phyloP scores from a whole-genome alignment of 2,797 vertebrate genomes.

The Eutrigla gurnardus region DNA sequence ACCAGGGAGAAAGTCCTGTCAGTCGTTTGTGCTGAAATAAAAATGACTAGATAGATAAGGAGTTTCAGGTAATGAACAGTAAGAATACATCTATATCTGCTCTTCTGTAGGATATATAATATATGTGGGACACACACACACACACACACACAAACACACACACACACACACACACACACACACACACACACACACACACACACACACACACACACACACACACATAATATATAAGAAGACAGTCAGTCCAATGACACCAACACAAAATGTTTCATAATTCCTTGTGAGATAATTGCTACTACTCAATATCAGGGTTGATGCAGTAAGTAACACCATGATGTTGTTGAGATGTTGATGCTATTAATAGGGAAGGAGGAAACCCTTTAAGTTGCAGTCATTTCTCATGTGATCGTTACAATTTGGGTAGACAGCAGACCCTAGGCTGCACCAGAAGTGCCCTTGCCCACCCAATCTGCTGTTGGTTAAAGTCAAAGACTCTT shows the following conservation, averaged over 20 bases:
- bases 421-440: slow-evolving; percentile 14
- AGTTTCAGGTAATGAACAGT: slow-evolving; percentile 1
- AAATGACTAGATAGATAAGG: slow-evolving; percentile 6
- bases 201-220: too few species aligned
- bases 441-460: slow-evolving; percentile 49
- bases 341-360: slow-evolving; percentile 22
- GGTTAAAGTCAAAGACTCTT: slow-evolving; percentile 78
- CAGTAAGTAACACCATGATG: slow-evolving; percentile 19
- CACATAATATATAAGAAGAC: not conserved
- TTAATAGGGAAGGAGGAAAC: slow-evolving; percentile 22
- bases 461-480: slow-evolving; percentile 60
- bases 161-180: too few species aligned
- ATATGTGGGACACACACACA: too few species aligned
- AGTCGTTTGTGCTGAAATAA: too few species aligned
- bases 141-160: too few species aligned
- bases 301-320: not conserved
- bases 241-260: not conserved
- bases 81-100: not conserved
- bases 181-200: too few species aligned
- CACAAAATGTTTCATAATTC: slow-evolving; percentile 9
- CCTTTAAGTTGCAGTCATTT: slow-evolving; percentile 27
- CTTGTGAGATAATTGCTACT: slow-evolving; percentile 5
- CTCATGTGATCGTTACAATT: slow-evolving; percentile 27
- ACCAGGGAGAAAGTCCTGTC: too few species aligned
- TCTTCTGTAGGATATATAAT: not conserved